A percentile compares a stretch with the other conserved stretches of the same genome.
These are phyloP conservation scores for Triops longicaudatus DNA, from an alignment of 1,140 invertebrate species.

Conservation along the genomic window DNA sequence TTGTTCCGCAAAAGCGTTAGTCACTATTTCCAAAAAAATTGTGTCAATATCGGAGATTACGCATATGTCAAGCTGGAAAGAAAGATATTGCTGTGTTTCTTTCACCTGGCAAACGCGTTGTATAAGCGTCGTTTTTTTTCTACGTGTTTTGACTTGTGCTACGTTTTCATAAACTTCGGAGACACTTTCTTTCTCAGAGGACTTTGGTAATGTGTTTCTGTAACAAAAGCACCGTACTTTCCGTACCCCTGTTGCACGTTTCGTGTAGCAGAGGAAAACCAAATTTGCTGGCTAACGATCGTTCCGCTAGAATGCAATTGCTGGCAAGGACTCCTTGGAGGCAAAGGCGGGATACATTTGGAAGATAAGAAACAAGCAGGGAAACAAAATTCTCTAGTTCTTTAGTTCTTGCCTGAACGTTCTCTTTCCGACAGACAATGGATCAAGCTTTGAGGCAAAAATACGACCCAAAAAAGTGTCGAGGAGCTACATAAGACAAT, in stretches of 20 bases:
- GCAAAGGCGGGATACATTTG: background rate
- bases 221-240: background rate
- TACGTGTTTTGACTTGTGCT: background rate
- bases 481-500: no score
- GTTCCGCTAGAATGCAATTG: slow-evolving; percentile 7
- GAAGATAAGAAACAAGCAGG: background rate
- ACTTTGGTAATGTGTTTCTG: background rate
- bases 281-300: slow-evolving; percentile 1
- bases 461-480: no score
- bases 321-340: background rate
- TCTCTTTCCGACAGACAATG: background rate
- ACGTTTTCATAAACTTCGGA: background rate
- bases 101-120: no score
- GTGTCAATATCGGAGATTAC: no score
- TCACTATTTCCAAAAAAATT: no score
- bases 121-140: no score
- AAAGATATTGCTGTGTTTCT: no score
- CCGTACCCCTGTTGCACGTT: background rate
- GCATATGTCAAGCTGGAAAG: no score
- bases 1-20: no score
- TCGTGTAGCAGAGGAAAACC: background rate
- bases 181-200: background rate
- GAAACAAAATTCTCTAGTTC: background rate
- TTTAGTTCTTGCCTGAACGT: background rate
- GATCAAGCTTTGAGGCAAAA: background rate